Conservation (phyloP, 2,113 vertebrate species). For the Hypomesus transpacificus region DNA sequence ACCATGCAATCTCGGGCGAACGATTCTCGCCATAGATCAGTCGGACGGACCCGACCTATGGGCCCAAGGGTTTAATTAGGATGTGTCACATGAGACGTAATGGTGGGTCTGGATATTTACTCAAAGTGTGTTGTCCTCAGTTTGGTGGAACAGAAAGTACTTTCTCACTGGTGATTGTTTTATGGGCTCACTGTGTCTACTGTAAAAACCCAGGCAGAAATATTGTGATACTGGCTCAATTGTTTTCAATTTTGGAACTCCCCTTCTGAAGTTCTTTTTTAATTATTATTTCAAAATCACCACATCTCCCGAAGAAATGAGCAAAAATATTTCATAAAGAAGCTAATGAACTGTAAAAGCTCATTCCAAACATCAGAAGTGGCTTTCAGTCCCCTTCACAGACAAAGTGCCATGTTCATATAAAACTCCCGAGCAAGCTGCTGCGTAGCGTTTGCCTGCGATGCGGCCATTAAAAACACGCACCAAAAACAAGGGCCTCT, state of each 20-base stretch:
- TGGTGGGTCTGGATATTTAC: constrained; percentile 35
- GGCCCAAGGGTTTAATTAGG: constrained; percentile 26
- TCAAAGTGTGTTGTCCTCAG: constrained; percentile 33
- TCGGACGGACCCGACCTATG: constrained; percentile 44
- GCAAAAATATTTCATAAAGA: constrained; percentile 62
- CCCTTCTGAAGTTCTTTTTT: constrained; percentile 49
- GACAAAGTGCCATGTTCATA: constrained; percentile 55
- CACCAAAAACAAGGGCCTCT: constrained; percentile 51
- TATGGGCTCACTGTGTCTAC: background rate
- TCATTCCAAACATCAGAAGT: constrained; percentile 70
- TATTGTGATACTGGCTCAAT: constrained; percentile 42
- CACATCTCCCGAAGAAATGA: constrained; percentile 48
- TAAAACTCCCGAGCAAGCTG: constrained; percentile 45
- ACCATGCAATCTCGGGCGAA: constrained; percentile 19
- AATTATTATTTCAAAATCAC: constrained; percentile 27
- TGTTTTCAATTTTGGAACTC: constrained; percentile 44
- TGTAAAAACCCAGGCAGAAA: constrained; percentile 13
- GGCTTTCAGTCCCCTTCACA: constrained; percentile 55
- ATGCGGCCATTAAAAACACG: constrained; percentile 63
- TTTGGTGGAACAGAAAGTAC: constrained; percentile 32
- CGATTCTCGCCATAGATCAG: constrained; percentile 32
- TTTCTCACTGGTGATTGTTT: background rate
- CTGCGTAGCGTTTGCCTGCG: constrained; percentile 42
- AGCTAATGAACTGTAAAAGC: constrained; percentile 64
- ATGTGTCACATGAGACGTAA: constrained; percentile 14